Evolutionary conservation across 1,140 invertebrate species (phyloP), one percentile per base, ranked within the genome.

Genomic region (Lordiphosa mommai): DNA sequence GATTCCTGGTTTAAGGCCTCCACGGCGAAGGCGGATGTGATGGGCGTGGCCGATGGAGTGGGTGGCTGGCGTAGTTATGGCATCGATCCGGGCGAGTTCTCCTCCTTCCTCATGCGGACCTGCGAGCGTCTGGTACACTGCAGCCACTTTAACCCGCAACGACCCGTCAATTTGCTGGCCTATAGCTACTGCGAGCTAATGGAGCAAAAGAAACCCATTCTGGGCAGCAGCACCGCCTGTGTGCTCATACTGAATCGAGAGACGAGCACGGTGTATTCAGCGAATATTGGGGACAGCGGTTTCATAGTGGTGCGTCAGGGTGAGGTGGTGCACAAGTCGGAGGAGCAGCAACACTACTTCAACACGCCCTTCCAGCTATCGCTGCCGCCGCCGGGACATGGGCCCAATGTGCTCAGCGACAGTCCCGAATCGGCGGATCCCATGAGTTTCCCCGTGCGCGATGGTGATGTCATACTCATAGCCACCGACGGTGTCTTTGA

Each of bases 401-500:
- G 94, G 61, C 93, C 93, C 14, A 93, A 94, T 71, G 96, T 97
- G 23, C 91, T 97, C 3, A 96, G 95, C 88, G 97, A 97, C 90
- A 96, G 96, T 89, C 97, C 97, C 17, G 96, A 98, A 65, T 94
- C 95, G 14, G 97, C 97, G 6, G 95, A 97, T 56, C 96, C 94
- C 12, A 93, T 95, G 20, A 95, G 96, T 87, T 97, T 99, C 87
- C 92, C 93, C 4, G 96, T 99, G 2, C 93, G 98, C 88, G 95
- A 97, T 86, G 98, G 98, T 34, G 98, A 99, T 90, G 94, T 99
- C 29, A 97, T 99, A 73, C 91, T 99, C 20, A 92, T 99, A 30
- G 98, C 97, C 29, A 99, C 97, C 1, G 98, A 99, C 90, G 98
- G 98, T 37, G 95, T 99, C 13, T 99, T 99, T 90, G 98, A 99